These are phyloP conservation scores for Cladopsammia gracilis DNA, from an alignment of 64 coral and sea anemone species.

Conservation along the genomic window DNA sequence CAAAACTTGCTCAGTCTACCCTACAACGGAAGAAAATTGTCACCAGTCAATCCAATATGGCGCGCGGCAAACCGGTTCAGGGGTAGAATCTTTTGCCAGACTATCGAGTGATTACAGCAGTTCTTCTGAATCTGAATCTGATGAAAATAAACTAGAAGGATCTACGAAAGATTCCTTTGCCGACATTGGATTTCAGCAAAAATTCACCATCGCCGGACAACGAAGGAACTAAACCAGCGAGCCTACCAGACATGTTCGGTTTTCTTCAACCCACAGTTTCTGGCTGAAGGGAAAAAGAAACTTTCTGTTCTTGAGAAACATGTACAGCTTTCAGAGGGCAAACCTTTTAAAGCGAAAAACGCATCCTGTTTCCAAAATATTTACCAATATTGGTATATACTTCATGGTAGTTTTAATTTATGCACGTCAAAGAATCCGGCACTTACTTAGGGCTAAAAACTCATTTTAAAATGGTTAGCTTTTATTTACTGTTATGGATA, in stretches of 20 bases:
- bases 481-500: too few species aligned
- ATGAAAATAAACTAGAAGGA: not conserved
- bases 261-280: slow-evolving; percentile 91
- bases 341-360: too few species aligned
- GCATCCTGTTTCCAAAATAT: too few species aligned
- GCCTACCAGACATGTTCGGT: slow-evolving; percentile 68
- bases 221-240: slow-evolving; percentile 70
- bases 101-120: slow-evolving; percentile 40
- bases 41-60: slow-evolving; percentile 16
- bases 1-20: not conserved
- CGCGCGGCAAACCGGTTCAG: not conserved
- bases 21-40: not conserved
- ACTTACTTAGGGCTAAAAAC: too few species aligned
- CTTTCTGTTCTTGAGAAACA: slow-evolving; percentile 71
- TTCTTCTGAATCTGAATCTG: slow-evolving; percentile 61
- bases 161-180: not conserved
- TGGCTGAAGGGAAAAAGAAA: slow-evolving; percentile 85
- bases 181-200: slow-evolving; percentile 8
- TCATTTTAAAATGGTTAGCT: too few species aligned
- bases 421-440: too few species aligned
- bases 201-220: slow-evolving; percentile 1
- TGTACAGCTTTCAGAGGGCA: too few species aligned
- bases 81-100: slow-evolving; percentile 49
- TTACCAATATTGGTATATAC: too few species aligned
- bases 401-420: too few species aligned